Evolutionary conservation across 2,113 vertebrate genomes (phyloP), one percentile per base, ranked within the genome.

Genomic region (Atherinomorus stipes): DNA sequence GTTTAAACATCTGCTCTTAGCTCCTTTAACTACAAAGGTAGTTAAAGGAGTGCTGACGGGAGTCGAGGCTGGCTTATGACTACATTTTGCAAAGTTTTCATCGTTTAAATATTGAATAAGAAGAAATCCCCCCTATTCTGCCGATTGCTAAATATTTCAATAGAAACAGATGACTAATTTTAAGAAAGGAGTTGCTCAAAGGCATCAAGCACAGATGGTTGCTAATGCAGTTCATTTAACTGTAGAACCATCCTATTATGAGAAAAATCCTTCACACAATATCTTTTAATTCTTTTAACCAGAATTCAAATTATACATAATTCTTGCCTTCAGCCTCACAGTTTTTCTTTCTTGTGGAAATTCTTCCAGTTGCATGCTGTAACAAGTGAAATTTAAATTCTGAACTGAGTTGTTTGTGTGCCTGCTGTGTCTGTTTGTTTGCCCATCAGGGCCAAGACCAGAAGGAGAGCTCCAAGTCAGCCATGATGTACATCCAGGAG

Each of bases 401-500:
- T 70, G 28, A 47, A 28, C 16, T 51, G n/a, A 40, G 76, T 21
- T 74, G 49, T 63, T 66, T 86, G 56, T 61, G 4, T 80, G 12
- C 61, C 22, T 34, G 22, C 42, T 66, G 44, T 53, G 13, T 65
- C 6, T 79, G 34, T 82, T 40, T 88, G 8, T 81, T 71, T 79
- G 45, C 79, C 57, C 11, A 25, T 80, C 44, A 98, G 96, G 95
- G 95, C 2, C 96, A 95, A 92, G 92, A 77, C 78, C 95, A 96
- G 64, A 98, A 95, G 75, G 96, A 97, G 87, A 95, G 96, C 78
- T 90, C 95, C 25, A 95, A 90, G 76, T 97, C 96, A 42, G 92
- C 96, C 7, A 81, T 96, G 90, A 89, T 96, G 84, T 96, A 97
- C 64, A 97, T 98, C 75, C 96, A 97, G 76, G 96, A 98, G 71